Evolutionary conservation across 2,797 vertebrate species (phyloP).

Genomic region (Falco novaeseelandiae): DNA sequence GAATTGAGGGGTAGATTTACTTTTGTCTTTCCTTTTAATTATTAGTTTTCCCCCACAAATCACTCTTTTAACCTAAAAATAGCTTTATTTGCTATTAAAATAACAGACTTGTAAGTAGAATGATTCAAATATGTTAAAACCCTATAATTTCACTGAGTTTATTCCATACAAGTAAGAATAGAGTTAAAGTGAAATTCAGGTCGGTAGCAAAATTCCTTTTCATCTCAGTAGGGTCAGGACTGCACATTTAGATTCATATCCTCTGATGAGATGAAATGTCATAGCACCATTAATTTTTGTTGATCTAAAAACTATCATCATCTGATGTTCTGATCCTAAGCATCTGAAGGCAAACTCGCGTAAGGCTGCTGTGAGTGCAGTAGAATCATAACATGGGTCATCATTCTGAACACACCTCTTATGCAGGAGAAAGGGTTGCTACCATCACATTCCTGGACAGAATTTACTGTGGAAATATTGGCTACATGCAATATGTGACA

Average conservation of each 20-base stretch:
- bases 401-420: neutral
- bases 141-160: neutral
- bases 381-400: neutral
- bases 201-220: neutral
- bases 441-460: neutral
- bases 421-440: neutral
- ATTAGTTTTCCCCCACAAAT: neutral
- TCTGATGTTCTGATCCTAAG: neutral
- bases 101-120: neutral
- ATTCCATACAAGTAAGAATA: neutral
- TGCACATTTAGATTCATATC: neutral
- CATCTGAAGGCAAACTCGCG: neutral
- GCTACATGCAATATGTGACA: neutral
- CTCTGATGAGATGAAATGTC: neutral
- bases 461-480: constrained; percentile 18
- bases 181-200: neutral
- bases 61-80: neutral
- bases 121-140: neutral
- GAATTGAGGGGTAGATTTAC: neutral
- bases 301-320: neutral
- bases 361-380: neutral
- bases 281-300: neutral
- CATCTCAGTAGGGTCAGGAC: neutral
- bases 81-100: neutral
- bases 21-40: neutral